phyloP scores from a whole-genome alignment of 2,113 vertebrate species.

The Struthidea cinerea region DNA sequence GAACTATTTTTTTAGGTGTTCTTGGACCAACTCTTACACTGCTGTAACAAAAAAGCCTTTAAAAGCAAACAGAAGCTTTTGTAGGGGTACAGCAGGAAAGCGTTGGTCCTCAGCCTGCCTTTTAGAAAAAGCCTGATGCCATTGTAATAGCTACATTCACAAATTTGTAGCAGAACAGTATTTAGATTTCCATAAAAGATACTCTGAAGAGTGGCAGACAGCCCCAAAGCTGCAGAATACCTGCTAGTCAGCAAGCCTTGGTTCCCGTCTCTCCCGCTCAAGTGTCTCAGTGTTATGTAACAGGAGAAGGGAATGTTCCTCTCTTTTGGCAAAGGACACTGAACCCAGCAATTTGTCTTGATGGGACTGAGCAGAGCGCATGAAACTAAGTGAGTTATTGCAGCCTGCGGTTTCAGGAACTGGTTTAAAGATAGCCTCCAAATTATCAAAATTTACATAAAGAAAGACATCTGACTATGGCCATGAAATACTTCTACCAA shows the following conservation, averaged over 20 bases:
- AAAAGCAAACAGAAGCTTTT: background rate
- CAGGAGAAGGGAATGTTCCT: conserved; percentile 54
- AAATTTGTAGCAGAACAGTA: background rate
- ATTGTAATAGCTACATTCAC: background rate
- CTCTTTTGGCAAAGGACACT: conserved; percentile 29
- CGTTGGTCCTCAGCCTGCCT: background rate
- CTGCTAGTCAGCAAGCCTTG: conserved; percentile 11
- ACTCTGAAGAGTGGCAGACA: background rate
- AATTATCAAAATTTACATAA: conserved; percentile 69
- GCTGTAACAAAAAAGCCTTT: background rate
- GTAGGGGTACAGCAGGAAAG: background rate
- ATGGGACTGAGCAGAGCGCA: background rate
- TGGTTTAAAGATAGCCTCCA: conserved; percentile 65
- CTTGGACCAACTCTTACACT: background rate
- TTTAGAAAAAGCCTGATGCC: background rate
- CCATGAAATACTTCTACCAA: conserved; percentile 67
- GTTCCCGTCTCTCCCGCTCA: background rate
- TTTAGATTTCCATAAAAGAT: background rate
- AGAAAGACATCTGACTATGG: conserved; percentile 58
- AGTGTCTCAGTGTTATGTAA: conserved; percentile 51
- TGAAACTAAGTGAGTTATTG: conserved; percentile 56
- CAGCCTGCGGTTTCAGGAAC: conserved; percentile 1
- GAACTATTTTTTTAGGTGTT: background rate
- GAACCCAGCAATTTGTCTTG: conserved; percentile 22
- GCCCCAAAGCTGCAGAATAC: conserved; percentile 3